These are phyloP conservation scores for Ectemnius continuus DNA, from an alignment of 2,888 invertebrate species.

Conservation along the genomic window DNA sequence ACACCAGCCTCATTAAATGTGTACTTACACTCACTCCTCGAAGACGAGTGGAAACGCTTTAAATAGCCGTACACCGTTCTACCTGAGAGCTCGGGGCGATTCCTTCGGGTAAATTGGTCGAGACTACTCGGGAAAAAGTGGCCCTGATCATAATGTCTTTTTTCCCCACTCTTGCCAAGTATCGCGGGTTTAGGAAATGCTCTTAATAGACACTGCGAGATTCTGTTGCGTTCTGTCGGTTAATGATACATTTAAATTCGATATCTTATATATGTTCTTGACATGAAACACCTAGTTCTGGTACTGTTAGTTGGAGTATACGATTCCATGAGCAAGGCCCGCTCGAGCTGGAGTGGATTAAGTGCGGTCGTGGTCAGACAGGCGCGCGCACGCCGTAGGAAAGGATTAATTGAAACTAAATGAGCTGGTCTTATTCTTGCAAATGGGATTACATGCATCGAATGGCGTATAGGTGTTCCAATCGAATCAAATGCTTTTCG, in stretches of 20 bases:
- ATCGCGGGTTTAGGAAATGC: not conserved
- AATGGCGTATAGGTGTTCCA: conserved; percentile 30
- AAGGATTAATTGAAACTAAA: conserved; percentile 47
- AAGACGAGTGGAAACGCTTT: not conserved
- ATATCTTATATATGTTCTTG: no score
- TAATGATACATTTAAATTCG: no score
- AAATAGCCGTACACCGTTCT: not conserved
- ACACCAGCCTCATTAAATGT: conserved; percentile 2
- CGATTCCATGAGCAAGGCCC: no score
- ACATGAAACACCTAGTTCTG: no score
- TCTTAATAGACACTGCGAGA: not conserved
- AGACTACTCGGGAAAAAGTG: not conserved
- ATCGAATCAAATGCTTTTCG: not conserved
- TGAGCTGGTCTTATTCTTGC: conserved; percentile 23
- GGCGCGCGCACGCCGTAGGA: not conserved
- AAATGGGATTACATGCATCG: conserved; percentile 33
- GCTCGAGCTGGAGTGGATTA: conserved; percentile 18
- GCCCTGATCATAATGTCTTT: conserved; percentile 4
- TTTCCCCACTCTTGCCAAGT: not conserved
- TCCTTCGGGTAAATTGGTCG: conserved; percentile 18
- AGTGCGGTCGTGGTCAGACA: conserved; percentile 15
- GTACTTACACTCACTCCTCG: not conserved
- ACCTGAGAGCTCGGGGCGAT: conserved; percentile 4
- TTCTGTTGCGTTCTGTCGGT: not conserved
- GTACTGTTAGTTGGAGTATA: no score